Evolutionary conservation across 2,888 invertebrate genomes (phyloP).

Genomic region (Lasiommata megera): DNA sequence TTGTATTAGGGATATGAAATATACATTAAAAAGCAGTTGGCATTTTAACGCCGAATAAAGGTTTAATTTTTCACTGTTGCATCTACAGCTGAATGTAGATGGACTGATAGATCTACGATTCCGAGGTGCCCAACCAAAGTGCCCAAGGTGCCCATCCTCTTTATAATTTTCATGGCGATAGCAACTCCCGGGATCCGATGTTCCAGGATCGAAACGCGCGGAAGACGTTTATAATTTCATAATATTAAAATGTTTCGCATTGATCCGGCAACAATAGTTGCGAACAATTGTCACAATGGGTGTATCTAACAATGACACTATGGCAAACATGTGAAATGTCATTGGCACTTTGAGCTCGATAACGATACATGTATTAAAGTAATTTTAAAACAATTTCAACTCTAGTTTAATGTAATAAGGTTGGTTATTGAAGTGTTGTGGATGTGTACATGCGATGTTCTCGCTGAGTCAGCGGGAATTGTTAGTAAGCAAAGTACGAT

Average conservation of each 20-base stretch:
- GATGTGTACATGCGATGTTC: slow-evolving; percentile 32
- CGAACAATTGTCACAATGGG: slow-evolving; percentile 75
- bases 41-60: too few relatives aligned
- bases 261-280: slow-evolving; percentile 65
- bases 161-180: background rate
- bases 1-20: too few relatives aligned
- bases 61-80: too few relatives aligned
- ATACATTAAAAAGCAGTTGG: too few relatives aligned
- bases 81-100: too few relatives aligned
- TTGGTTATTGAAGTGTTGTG: slow-evolving; percentile 25
- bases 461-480: slow-evolving; percentile 40
- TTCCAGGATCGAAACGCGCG: slow-evolving; percentile 46
- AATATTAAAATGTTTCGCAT: slow-evolving; percentile 81
- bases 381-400: slow-evolving; percentile 6
- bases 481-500: slow-evolving; percentile 72
- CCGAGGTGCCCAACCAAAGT: too few relatives aligned
- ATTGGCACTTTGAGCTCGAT: slow-evolving; percentile 39
- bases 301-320: slow-evolving; percentile 79
- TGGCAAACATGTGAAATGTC: slow-evolving; percentile 76
- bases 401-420: slow-evolving; percentile 19
- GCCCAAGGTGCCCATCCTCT: too few relatives aligned
- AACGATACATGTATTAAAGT: slow-evolving; percentile 37
- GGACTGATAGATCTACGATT: too few relatives aligned
- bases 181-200: slow-evolving; percentile 37
- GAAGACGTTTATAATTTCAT: slow-evolving; percentile 80